Evolutionary conservation across 92 coral and sea anemone species (phyloP).

Genomic region (Paragorgia papillata): DNA sequence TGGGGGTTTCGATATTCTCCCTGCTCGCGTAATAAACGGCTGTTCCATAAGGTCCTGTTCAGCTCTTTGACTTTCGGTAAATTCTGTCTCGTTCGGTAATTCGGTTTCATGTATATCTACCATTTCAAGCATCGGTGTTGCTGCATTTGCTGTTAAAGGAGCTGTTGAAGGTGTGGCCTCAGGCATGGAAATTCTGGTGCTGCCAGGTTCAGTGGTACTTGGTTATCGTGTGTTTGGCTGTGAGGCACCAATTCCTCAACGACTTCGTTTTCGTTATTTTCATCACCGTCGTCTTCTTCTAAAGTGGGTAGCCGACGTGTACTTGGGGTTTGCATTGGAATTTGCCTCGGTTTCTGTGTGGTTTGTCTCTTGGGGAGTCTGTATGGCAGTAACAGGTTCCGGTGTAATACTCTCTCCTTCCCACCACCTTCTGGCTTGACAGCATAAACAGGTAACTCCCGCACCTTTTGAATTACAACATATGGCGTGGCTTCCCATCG

Average conservation of each 20-base stretch:
- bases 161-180: not conserved
- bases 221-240: not conserved
- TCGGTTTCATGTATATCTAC: not conserved
- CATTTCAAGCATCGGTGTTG: not conserved
- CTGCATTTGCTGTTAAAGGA: conserved; percentile 1
- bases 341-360: not conserved
- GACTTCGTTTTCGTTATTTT: not conserved
- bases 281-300: not conserved
- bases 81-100: not conserved
- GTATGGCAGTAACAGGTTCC: conserved; percentile 42
- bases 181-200: not conserved
- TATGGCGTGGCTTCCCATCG: conserved; percentile 35
- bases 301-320: not conserved
- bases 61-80: not conserved
- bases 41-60: not conserved
- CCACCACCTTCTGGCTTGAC: conserved; percentile 23
- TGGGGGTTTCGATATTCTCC: not conserved
- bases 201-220: not conserved
- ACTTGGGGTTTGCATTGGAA: not conserved
- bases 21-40: not conserved
- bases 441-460: conserved; percentile 5
- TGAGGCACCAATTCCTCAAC: not conserved
- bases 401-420: conserved; percentile 21
- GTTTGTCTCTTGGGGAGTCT: conserved; percentile 1
- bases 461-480: not conserved